Evolutionary conservation across 2,888 invertebrate species (phyloP).

Genomic region (Drosophila conformis): DNA sequence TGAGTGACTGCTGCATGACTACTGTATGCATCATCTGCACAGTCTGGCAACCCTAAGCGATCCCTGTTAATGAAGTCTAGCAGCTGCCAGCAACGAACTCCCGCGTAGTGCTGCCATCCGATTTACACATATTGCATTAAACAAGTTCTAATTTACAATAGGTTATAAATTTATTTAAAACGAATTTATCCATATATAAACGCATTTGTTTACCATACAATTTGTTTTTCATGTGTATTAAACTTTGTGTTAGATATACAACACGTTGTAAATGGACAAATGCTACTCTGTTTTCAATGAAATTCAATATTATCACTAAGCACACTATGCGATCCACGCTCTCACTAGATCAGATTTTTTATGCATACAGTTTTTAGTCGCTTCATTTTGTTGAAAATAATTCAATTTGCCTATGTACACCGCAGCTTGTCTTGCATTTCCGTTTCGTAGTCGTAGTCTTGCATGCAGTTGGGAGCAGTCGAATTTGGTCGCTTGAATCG

Average conservation of each 20-base stretch:
- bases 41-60: not conserved
- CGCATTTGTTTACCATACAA: not conserved
- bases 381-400: not conserved
- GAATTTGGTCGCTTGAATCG: no score
- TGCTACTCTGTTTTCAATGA: not conserved
- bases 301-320: not conserved
- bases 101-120: not conserved
- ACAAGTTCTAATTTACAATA: not conserved
- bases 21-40: not conserved
- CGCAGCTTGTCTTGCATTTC: no score
- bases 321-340: no score
- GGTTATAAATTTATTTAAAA: not conserved
- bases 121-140: not conserved
- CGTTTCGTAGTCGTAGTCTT: no score
- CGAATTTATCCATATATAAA: not conserved
- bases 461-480: no score
- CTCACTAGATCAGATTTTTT: no score
- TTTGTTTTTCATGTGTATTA: not conserved
- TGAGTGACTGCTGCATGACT: not conserved
- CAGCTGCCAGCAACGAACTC: not conserved
- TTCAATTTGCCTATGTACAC: no score
- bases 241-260: not conserved
- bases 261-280: not conserved
- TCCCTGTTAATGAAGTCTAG: not conserved
- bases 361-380: no score